Percentiles rank a stretch among this genome's conserved stretches.
Evolutionary conservation across 2,797 vertebrate genomes (phyloP).

Genomic region (Eremophila alpestris): DNA sequence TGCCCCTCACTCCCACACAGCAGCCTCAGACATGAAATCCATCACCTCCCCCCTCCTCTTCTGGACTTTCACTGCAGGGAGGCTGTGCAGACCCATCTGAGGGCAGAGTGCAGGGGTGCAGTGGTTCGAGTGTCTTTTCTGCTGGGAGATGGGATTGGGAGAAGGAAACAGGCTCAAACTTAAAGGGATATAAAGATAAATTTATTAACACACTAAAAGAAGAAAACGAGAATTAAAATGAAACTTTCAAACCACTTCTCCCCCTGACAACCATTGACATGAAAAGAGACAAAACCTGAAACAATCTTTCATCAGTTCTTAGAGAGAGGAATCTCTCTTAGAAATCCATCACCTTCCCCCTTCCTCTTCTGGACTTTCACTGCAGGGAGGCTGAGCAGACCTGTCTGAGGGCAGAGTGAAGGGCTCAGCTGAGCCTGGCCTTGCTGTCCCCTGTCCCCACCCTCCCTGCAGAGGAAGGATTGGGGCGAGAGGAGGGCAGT

Average conservation of each 20-base stretch:
- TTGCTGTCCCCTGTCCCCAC: neutral
- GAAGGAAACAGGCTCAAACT: too few relatives aligned
- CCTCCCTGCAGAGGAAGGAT: accelerated
- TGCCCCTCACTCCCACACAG: neutral
- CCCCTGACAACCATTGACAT: too few relatives aligned
- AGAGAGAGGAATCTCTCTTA: too few relatives aligned
- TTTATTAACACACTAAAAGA: too few relatives aligned
- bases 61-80: neutral
- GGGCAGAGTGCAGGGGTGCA: neutral
- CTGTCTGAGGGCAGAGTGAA: accelerated
- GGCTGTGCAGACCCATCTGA: accelerated
- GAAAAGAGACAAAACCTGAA: too few relatives aligned
- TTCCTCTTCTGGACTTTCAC: neutral
- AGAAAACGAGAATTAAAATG: too few relatives aligned
- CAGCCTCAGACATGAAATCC: neutral
- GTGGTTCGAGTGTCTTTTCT: too few relatives aligned
- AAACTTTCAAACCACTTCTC: too few relatives aligned
- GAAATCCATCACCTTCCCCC: neutral
- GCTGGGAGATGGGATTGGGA: too few relatives aligned
- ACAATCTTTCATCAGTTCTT: too few relatives aligned
- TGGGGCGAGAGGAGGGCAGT: accelerated
- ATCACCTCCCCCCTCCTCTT: neutral
- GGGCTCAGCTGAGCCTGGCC: neutral
- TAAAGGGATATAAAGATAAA: too few relatives aligned
- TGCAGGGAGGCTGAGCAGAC: neutral